Evolutionary conservation across 1,140 invertebrate species (phyloP).

Genomic region (Aphelinus atriplicis): DNA sequence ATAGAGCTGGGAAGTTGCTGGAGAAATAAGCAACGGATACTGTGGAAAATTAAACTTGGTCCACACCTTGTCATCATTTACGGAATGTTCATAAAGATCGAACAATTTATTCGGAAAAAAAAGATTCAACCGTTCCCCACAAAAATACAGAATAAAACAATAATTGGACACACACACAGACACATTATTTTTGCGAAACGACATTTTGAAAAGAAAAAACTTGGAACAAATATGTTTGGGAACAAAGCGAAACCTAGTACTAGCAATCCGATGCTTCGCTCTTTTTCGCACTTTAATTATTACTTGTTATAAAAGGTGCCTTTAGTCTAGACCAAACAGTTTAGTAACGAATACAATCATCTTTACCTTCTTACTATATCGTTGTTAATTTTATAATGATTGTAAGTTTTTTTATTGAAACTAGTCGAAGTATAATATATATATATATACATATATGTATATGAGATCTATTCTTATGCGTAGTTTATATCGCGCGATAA

Average conservation of each 20-base stretch:
- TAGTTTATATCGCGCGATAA: conserved; percentile 19
- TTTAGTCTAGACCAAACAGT: conserved; percentile 40
- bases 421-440: conserved; percentile 31
- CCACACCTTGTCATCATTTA: too few species aligned
- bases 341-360: conserved; percentile 41
- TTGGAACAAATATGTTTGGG: conserved; percentile 22
- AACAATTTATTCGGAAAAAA: too few species aligned
- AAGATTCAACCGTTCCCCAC: too few species aligned
- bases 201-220: neutral
- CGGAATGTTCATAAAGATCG: too few species aligned
- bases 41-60: too few species aligned
- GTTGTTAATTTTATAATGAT: conserved; percentile 37
- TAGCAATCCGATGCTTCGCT: conserved; percentile 21
- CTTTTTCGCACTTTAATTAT: conserved; percentile 34
- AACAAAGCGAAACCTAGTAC: conserved; percentile 27
- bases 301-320: conserved; percentile 37
- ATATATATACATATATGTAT: neutral
- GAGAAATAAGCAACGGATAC: too few species aligned
- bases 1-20: too few species aligned
- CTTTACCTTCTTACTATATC: conserved; percentile 36
- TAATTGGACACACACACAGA: too few species aligned
- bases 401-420: conserved; percentile 33
- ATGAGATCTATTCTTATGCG: conserved; percentile 13
- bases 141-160: too few species aligned
- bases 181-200: neutral